A percentile compares a stretch with the other conserved stretches of the same genome.
phyloP scores from a whole-genome alignment of 1,140 invertebrate species.

The Parapsyche elsis region DNA sequence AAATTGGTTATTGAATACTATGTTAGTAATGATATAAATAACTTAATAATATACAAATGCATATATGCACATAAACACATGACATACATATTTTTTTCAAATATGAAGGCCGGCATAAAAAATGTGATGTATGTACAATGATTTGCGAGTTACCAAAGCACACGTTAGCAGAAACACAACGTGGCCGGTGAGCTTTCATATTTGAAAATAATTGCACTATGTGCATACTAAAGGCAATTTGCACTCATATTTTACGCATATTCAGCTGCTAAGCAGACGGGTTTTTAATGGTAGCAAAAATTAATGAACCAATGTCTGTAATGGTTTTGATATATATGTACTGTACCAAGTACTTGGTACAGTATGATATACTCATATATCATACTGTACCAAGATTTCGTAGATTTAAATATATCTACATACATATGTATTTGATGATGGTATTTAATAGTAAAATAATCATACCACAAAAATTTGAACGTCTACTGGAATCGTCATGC shows the following conservation, averaged over 20 bases:
- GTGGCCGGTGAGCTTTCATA: conserved; percentile 41
- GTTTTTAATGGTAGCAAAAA: neutral
- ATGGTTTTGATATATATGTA: neutral
- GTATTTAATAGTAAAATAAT: neutral
- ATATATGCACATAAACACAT: neutral
- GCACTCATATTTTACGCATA: neutral
- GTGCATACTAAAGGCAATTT: neutral
- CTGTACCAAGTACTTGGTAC: too few relatives aligned
- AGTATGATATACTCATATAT: too few relatives aligned
- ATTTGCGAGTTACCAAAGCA: too few relatives aligned
- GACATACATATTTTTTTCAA: neutral
- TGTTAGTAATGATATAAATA: conserved; percentile 51
- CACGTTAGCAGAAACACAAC: neutral
- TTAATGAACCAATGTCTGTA: neutral
- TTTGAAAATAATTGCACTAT: conserved; percentile 30
- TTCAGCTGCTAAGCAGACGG: neutral
- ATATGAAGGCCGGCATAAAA: too few relatives aligned
- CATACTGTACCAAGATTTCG: too few relatives aligned
- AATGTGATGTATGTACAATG: too few relatives aligned
- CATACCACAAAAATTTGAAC: neutral
- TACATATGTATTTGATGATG: too few relatives aligned
- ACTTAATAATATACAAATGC: conserved; percentile 28
- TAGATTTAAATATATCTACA: too few relatives aligned
- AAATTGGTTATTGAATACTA: conserved; percentile 50
- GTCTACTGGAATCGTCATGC: neutral